Evolutionary conservation across 2,888 invertebrate species (phyloP), one percentile per base, ranked within the genome.

Genomic region (Eupeodes latifasciatus): DNA sequence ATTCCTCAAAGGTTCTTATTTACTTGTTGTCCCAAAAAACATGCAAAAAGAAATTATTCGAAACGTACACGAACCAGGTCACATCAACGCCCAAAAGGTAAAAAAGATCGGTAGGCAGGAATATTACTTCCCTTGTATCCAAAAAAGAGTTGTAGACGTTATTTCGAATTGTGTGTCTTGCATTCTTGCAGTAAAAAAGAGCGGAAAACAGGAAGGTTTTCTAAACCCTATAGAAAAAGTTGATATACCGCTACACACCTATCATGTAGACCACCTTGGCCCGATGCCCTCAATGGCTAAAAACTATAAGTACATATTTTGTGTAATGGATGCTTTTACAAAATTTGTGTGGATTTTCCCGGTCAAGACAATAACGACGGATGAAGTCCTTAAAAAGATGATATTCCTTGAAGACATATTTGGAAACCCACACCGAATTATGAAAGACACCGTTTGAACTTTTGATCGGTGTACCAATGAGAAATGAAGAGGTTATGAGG

Each of bases 1-100:
- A 53, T 66, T 80, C 16, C 40, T 51, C n/a, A 51, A 83, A 27
- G 89, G 81, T 19, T 67, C 49, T 12, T 36, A 86, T 62, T 55
- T 80, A 34, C 61, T 88, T 19, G 61, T 84, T 11, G 66, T 66
- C 11, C 85, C 62, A 1, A 85, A 79, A 40, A n/a, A 11, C 6
- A 36, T 85, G n/a, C 55, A 85, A 76, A 71, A 44, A 34, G 67
- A 82, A 66, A 75, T 57, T 34, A 57, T 57, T 44, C 64, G 57
- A 27, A 34, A 34, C 27, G 57, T 27, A 6, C 27, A 53, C 49
- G 61, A 57, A 16, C 27, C 69, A 55, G 76, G 77, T 27, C 79
- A 66, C 27, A 16, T 80, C 0, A 76, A 74, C 64, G 61, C 51
- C 5, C n/a, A 51, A 51, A 51, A 51, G n/a, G 51, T 51, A 51